Conservation (phyloP, 2,888 invertebrate species). For the Macrophya alboannulata region DNA sequence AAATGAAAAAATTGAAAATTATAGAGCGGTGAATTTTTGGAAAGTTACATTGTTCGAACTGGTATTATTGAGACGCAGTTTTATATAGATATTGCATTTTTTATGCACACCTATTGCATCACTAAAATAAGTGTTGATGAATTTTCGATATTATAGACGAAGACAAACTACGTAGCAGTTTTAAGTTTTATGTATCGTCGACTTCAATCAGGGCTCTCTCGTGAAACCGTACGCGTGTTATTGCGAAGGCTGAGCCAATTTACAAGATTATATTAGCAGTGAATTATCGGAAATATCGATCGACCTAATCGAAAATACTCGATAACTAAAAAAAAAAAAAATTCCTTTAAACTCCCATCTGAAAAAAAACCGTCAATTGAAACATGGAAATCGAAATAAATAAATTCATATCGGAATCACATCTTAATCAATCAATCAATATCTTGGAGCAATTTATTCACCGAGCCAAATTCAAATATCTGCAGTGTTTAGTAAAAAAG, state of each 20-base stretch:
- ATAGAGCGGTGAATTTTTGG: background rate
- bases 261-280: slow-evolving; percentile 55
- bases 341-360: no score
- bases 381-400: no score
- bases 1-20: background rate
- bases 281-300: slow-evolving; percentile 55
- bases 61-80: background rate
- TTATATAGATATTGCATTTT: background rate
- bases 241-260: slow-evolving; percentile 33
- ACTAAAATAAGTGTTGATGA: no score
- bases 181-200: background rate
- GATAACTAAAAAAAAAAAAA: background rate
- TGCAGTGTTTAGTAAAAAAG: background rate
- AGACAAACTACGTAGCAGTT: background rate
- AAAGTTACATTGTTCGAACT: no score
- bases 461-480: background rate
- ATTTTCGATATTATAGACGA: background rate
- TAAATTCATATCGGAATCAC: no score
- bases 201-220: background rate
- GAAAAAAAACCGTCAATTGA: background rate
- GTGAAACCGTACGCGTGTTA: slow-evolving; percentile 48
- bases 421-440: no score
- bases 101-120: no score
- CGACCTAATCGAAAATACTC: slow-evolving; percentile 23
- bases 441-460: background rate